Evolutionary conservation across 1,140 invertebrate genomes (phyloP).

Genomic region (Prorops nasuta): DNA sequence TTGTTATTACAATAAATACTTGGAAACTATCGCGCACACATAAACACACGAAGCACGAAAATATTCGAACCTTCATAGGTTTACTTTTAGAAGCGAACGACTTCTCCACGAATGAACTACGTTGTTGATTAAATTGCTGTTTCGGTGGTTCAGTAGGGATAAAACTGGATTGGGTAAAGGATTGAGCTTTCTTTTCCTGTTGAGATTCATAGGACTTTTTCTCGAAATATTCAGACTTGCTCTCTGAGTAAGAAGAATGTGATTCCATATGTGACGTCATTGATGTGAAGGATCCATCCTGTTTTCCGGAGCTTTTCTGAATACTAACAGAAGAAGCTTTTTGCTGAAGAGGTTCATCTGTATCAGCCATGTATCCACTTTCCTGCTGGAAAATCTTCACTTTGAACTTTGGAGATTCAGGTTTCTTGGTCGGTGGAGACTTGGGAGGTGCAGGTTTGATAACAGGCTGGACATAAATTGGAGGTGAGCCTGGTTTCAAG

Average conservation of each 20-base stretch:
- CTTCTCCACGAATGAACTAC: conserved; percentile 43
- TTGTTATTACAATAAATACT: too few relatives aligned
- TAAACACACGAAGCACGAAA: conserved; percentile 25
- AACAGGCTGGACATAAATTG: conserved; percentile 53
- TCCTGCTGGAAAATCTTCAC: conserved; percentile 56
- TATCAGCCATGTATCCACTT: conserved; percentile 73
- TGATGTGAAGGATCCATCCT: conserved; percentile 36
- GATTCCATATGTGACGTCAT: conserved; percentile 38
- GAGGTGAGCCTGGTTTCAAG: conserved; percentile 58
- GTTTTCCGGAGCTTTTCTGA: conserved; percentile 38
- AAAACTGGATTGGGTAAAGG: conserved; percentile 16
- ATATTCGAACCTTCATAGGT: conserved; percentile 46
- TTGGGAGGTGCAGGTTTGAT: conserved; percentile 22
- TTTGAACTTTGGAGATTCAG: conserved; percentile 62
- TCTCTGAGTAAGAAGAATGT: conserved; percentile 40
- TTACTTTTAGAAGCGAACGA: conserved; percentile 29
- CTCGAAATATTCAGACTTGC: conserved; percentile 38
- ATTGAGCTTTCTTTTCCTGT: conserved; percentile 35
- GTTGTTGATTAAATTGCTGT: conserved; percentile 38
- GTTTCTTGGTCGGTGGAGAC: conserved; percentile 46
- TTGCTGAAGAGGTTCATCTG: conserved; percentile 61
- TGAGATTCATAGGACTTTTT: conserved; percentile 40
- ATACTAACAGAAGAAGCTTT: conserved; percentile 17
- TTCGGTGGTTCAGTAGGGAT: conserved; percentile 18
- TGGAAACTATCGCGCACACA: background rate